phyloP scores from a whole-genome alignment of 2,888 invertebrate genomes.

The Cyclophora albipunctata region DNA sequence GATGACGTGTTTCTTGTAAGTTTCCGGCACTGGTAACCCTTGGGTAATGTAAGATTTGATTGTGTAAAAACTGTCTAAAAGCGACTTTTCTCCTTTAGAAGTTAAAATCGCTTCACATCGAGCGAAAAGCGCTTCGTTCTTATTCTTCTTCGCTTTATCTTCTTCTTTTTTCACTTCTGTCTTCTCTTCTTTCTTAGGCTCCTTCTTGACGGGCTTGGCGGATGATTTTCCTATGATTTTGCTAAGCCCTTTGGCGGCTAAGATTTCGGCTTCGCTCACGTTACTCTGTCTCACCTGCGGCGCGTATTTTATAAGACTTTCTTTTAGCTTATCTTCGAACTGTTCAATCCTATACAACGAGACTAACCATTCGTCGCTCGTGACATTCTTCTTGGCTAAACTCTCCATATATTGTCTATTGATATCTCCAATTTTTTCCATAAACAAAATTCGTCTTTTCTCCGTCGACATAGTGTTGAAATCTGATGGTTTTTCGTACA shows the following conservation, averaged over 20 bases:
- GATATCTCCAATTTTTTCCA: slow-evolving; percentile 45
- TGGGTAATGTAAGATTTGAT: slow-evolving; percentile 61
- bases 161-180: slow-evolving; percentile 20
- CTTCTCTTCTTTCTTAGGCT: slow-evolving; percentile 23
- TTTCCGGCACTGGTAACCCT: slow-evolving; percentile 56
- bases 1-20: slow-evolving; percentile 57
- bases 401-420: slow-evolving; percentile 56
- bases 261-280: slow-evolving; percentile 62
- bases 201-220: slow-evolving; percentile 34
- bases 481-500: slow-evolving; percentile 38
- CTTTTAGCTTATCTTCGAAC: slow-evolving; percentile 46
- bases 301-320: slow-evolving; percentile 39
- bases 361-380: slow-evolving; percentile 61
- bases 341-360: slow-evolving; percentile 57
- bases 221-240: slow-evolving; percentile 57
- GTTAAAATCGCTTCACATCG: slow-evolving; percentile 59
- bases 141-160: slow-evolving; percentile 32
- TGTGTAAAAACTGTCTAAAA: slow-evolving; percentile 58
- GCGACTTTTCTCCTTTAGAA: slow-evolving; percentile 52
- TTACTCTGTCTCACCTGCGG: slow-evolving; percentile 31
- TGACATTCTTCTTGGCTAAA: slow-evolving; percentile 47
- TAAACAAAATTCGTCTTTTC: slow-evolving; percentile 50
- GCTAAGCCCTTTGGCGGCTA: slow-evolving; percentile 62
- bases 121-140: slow-evolving; percentile 48
- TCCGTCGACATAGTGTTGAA: slow-evolving; percentile 37